Evolutionary conservation across 2,797 vertebrate genomes (phyloP).

Genomic region (Sylvia borin): DNA sequence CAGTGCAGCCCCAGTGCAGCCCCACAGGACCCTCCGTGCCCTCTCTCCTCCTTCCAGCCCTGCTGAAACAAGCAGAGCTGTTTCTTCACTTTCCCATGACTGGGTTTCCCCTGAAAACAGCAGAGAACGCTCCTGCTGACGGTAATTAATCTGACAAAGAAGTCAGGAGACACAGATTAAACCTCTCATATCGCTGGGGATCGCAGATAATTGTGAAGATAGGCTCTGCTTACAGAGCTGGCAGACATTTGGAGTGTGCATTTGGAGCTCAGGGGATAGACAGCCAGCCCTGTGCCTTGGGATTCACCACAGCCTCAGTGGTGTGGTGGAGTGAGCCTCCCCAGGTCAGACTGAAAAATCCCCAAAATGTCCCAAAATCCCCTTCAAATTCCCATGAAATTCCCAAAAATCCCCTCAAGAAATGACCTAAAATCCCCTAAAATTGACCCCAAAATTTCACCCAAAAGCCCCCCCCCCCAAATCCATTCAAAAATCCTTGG

Average conservation of each 20-base stretch:
- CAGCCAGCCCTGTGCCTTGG: neutral
- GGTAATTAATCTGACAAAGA: constrained; percentile 45
- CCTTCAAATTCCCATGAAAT: no score
- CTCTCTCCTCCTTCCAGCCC: neutral
- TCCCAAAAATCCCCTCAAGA: no score
- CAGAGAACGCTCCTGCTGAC: constrained; percentile 3
- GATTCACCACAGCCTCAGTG: neutral
- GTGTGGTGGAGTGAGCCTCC: no score
- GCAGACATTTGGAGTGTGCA: neutral
- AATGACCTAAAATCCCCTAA: no score
- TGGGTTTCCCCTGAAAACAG: neutral
- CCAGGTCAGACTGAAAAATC: no score
- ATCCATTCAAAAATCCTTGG: no score
- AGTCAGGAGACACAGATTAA: constrained; percentile 53
- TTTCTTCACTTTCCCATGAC: constrained; percentile 50
- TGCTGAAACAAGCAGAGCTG: neutral
- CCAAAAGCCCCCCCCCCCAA: no score
- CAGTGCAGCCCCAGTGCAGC: neutral
- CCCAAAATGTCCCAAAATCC: no score
- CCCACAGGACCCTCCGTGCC: rapidly evolving
- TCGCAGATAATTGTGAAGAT: constrained; percentile 10
- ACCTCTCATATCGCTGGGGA: neutral
- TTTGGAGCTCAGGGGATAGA: neutral
- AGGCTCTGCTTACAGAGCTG: neutral
- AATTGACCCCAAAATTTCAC: no score